Conservation (phyloP, 2,888 invertebrate species). For the Eristalis arbustorum region DNA sequence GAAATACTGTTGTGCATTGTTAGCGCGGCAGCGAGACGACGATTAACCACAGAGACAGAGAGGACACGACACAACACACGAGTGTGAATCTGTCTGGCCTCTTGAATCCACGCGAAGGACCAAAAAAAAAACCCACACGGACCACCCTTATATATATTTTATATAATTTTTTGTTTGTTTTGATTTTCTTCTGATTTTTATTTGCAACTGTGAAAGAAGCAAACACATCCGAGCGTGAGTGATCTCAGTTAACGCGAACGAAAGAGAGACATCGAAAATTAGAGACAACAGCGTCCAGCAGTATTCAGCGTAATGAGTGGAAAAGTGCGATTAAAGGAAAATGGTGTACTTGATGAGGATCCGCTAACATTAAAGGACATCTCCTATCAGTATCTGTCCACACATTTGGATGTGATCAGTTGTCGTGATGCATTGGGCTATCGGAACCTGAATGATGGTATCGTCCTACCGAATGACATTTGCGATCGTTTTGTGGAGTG, state of each 20-base stretch:
- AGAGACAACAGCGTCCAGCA: background rate
- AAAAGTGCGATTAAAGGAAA: constrained; percentile 79
- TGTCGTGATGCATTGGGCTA: constrained; percentile 74
- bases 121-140: background rate
- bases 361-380: constrained; percentile 79
- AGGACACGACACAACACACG: constrained; percentile 10
- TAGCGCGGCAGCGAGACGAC: constrained; percentile 20
- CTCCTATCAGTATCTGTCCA: constrained; percentile 78
- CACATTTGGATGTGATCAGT: constrained; percentile 78
- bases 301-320: constrained; percentile 76
- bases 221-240: constrained; percentile 19
- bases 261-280: background rate
- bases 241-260: constrained; percentile 30
- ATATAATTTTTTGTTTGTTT: constrained; percentile 37
- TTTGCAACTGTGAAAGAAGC: constrained; percentile 26
- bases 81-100: constrained; percentile 18
- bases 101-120: constrained; percentile 33
- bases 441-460: constrained; percentile 81
- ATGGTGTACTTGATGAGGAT: constrained; percentile 79
- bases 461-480: constrained; percentile 86
- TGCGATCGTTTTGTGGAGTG: constrained; percentile 83
- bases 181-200: constrained; percentile 8
- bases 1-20: constrained; percentile 50
- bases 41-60: background rate
- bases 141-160: constrained; percentile 49